These are phyloP conservation scores for Enteromius paludinosus DNA, from an alignment of 2,797 vertebrate species.

Conservation along the genomic window DNA sequence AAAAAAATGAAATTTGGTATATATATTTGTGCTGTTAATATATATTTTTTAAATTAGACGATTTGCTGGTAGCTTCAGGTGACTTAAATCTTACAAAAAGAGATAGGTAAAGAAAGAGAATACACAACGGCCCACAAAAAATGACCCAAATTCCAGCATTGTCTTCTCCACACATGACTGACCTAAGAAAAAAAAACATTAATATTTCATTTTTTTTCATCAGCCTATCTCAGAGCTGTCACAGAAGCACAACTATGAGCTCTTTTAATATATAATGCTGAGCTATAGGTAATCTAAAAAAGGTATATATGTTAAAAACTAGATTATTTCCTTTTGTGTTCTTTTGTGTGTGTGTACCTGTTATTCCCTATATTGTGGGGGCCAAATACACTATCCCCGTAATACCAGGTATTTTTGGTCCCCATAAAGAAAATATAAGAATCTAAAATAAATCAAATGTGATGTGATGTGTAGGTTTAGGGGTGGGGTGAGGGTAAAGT, in stretches of 20 bases:
- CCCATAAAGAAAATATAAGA: not conserved
- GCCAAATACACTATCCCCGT: not conserved
- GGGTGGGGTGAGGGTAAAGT: not conserved
- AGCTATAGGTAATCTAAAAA: not conserved
- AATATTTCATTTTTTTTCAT: conserved; percentile 52
- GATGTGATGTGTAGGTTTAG: not conserved
- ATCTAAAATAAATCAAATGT: too few relatives aligned
- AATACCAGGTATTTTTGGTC: not conserved
- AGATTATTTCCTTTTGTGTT: not conserved
- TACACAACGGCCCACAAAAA: not conserved
- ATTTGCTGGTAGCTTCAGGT: not conserved
- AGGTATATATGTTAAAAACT: not conserved
- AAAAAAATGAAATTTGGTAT: not conserved
- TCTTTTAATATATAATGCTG: not conserved
- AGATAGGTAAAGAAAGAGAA: not conserved
- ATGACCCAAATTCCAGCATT: conserved; percentile 49
- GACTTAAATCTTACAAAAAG: not conserved
- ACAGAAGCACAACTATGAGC: not conserved
- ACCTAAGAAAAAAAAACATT: conserved; percentile 33
- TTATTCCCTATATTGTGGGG: not conserved
- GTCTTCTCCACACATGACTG: conserved; percentile 42
- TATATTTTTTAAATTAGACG: not conserved
- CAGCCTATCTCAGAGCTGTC: conserved; percentile 32
- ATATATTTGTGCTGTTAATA: not conserved
- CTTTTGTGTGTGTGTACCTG: not conserved